Base-by-base conservation (phyloP, 2,113 vertebrate genomes). In the Sus scrofa region DNA sequence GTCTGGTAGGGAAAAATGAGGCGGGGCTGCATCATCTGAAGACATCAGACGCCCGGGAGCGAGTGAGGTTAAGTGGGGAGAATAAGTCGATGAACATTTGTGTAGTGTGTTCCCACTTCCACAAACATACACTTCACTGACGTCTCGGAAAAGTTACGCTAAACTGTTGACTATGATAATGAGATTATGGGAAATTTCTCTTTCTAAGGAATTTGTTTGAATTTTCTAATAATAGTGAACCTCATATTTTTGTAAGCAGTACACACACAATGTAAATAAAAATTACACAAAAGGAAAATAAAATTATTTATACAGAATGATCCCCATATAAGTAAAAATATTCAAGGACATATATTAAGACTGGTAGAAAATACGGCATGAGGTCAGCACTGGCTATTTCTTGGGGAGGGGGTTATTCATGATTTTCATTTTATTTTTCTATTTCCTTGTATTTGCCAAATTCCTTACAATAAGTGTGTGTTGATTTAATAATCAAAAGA, bases 231-330 rank as follows among this genome's bases (percentile, higher is more conserved):
- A 67, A 16, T 88, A 37, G 56, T 27, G 13, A 93, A 18, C 24
- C 30, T 65, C 58, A 62, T 74, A 74, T n/a, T 95, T 96, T 73
- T 87, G 12, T 26, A 89, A 87, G 26, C 4, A 75, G 75, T 71
- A 96, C 67, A 34, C 58, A 96, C 67, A 34, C 58, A 92, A 67
- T 75, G 54, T 74, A 93, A 93, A 63, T 79, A 75, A 88, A 94
- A 87, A 70, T 95, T 73, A 67, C 18, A 83, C 26, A 83, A 81
- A 88, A 91, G 7, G 26, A 89, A 95, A 95, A 96, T 52, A 39
- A 32, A 39, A 32, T 91, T 58, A 73, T 88, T 92, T 89, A 30
- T 14, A 92, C 10, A 30, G 81, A 85, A 65, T 73, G 27, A 78
- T 52, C 22, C 22, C 37, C 19, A 67, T 39, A 1, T 81, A 86